A percentile compares a stretch with the other conserved stretches of the same genome.
Conservation (phyloP, 2,797 vertebrate species). For the Stomatorhinus walkeri region DNA sequence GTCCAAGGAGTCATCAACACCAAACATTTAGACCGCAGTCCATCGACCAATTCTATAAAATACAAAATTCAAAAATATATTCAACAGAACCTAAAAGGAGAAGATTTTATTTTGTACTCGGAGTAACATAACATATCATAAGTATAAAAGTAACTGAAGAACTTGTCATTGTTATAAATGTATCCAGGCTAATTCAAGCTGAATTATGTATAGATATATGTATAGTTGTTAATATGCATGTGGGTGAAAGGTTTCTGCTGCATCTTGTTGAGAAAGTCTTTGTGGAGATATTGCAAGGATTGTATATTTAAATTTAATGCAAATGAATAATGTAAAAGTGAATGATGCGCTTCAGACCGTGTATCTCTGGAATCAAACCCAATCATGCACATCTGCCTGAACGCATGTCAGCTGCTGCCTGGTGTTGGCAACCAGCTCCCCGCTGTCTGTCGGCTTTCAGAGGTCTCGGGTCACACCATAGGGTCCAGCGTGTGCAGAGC, state of each 20-base stretch:
- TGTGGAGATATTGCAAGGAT: neutral
- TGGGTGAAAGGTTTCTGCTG: slow-evolving; percentile 1
- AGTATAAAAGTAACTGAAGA: neutral
- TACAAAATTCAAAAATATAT: neutral
- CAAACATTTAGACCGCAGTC: neutral
- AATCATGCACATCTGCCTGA: neutral
- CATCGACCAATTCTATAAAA: neutral
- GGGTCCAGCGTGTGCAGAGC: neutral
- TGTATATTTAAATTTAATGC: neutral
- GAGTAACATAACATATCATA: neutral
- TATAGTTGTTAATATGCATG: neutral
- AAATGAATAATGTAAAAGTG: neutral
- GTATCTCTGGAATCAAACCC: neutral
- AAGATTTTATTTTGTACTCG: neutral
- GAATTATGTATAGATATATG: neutral
- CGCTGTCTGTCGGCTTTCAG: neutral
- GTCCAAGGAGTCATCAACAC: neutral
- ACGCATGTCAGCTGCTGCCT: neutral
- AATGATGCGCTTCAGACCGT: neutral
- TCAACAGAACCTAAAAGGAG: neutral
- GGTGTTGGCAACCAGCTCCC: neutral
- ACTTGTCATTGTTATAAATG: neutral
- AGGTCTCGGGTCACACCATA: neutral
- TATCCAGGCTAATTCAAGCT: slow-evolving; percentile 7
- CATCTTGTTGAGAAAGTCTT: neutral